Conservation (phyloP, 2,113 vertebrate species). For the Macquaria ambigua region DNA sequence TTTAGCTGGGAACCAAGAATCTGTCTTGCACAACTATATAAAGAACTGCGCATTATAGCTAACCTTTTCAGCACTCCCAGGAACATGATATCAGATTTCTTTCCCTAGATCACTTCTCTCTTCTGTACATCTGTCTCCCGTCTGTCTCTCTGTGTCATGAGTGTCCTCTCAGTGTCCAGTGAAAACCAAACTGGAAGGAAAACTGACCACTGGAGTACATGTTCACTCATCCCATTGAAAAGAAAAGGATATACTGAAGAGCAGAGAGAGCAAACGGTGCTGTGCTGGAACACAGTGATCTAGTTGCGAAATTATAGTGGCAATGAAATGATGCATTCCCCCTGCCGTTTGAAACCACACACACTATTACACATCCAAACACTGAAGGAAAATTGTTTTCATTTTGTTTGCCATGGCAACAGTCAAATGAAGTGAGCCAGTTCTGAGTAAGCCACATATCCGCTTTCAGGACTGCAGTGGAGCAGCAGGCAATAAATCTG, state of each 20-base stretch:
- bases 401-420: constrained; percentile 73
- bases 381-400: constrained; percentile 60
- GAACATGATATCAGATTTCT: constrained; percentile 82
- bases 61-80: constrained; percentile 77
- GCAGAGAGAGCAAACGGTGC: neutral
- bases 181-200: constrained; percentile 30
- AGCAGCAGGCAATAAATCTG: constrained; percentile 57
- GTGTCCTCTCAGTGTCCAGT: constrained; percentile 28
- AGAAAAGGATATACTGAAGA: neutral
- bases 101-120: constrained; percentile 68
- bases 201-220: constrained; percentile 30
- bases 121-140: constrained; percentile 80
- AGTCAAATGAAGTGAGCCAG: constrained; percentile 69
- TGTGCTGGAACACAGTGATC: constrained; percentile 43
- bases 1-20: constrained; percentile 67
- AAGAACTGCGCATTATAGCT: constrained; percentile 80
- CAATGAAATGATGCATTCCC: constrained; percentile 45
- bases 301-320: constrained; percentile 54
- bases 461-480: constrained; percentile 38
- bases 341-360: constrained; percentile 63
- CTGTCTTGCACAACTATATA: constrained; percentile 79
- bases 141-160: constrained; percentile 72
- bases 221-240: constrained; percentile 13
- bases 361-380: constrained; percentile 62
- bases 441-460: constrained; percentile 65